Conservation (phyloP, 1,140 invertebrate genomes). For the Lasioglossum baleicum region DNA sequence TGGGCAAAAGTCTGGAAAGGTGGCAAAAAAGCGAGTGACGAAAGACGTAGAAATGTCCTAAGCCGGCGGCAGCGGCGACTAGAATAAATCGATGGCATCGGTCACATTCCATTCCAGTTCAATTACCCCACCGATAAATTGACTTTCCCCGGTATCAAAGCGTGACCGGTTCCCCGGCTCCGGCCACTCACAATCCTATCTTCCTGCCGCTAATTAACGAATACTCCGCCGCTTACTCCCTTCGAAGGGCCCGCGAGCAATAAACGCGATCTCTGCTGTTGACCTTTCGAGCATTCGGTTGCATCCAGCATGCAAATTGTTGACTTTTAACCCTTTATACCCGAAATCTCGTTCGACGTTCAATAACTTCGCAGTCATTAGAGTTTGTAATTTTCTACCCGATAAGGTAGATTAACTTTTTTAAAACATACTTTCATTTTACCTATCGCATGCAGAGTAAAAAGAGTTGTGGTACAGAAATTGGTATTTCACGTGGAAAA, state of each 20-base stretch:
- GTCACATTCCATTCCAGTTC: slow-evolving; percentile 30
- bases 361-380: no score
- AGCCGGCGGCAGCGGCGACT: neutral
- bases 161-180: neutral
- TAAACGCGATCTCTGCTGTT: neutral
- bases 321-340: no score
- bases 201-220: slow-evolving; percentile 7
- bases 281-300: no score
- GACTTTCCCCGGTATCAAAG: slow-evolving; percentile 19
- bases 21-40: neutral
- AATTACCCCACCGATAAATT: slow-evolving; percentile 33
- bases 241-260: neutral
- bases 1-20: neutral
- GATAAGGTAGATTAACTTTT: no score
- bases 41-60: slow-evolving; percentile 3
- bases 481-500: no score
- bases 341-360: no score
- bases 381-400: no score
- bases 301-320: no score
- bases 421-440: no score
- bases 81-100: slow-evolving; percentile 27
- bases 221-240: neutral
- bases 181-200: neutral
- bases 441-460: no score
- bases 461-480: no score